Base-by-base conservation (phyloP, 1,140 invertebrate species). In the Paraescarpia echinospica region DNA sequence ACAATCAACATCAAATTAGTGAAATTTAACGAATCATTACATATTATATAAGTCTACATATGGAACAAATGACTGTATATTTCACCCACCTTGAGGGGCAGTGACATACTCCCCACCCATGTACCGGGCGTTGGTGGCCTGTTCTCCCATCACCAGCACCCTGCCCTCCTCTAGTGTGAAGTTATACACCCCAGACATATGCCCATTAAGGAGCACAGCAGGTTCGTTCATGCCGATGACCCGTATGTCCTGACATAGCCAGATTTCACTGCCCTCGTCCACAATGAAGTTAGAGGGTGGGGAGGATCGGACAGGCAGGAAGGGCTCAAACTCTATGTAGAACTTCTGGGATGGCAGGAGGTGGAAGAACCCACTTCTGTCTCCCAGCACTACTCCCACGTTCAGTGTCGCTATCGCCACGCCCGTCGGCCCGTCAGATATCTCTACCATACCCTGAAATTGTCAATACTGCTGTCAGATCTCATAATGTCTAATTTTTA, bases 241-340 rank as follows among this genome's bases (percentile, higher is more conserved):
- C 14, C 91, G 92, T 89, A 94, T 93, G 77, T 95, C 94, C 34
- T 94, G 93, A n/a, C 94, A 94, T 0, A 93, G 93, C 93, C 94
- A 94, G 92, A 95, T 77, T 51, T 94, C 92, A 18, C 93, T 93
- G 1, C 93, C 93, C 31, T 93, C 59, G 35, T 94, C 93, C 34
- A 95, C 93, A 33, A 93, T 91, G 92, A 94, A 94, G 92, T 95
- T 95, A n/a, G 93, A 92, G 5, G 95, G 95, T 88, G 94, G 95
- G 9, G 94, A 93, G 22, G 94, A 94, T 33, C 94, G 89, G 4
- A 93, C 90, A 35, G 93, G 35, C 6, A 89, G 89, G 92, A 93
- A 95, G 77, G 93, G 51, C 31, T 93, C 93, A 93, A 93, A 94
- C 48, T 94, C 94, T 9, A 95, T 89, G 91, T 92, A 95, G 92